Evolutionary conservation across 92 coral and sea anemone species (phyloP).

Genomic region (Montipora capitata): DNA sequence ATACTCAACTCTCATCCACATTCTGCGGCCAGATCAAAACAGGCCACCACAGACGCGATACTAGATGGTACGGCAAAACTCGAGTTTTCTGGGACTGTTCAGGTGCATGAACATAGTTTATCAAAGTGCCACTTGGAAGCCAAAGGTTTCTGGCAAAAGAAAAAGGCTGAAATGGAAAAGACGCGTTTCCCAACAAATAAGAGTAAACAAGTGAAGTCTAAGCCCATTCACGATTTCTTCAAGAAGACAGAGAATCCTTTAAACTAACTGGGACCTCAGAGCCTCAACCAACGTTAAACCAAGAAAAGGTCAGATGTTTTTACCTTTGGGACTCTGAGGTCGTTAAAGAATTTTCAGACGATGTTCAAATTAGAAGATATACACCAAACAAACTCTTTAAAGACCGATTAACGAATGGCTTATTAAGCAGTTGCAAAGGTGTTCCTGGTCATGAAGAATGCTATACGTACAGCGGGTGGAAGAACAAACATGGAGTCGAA

Average conservation of each 20-base stretch:
- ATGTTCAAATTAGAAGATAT: neutral
- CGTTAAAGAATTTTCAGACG: neutral
- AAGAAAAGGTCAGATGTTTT: neutral
- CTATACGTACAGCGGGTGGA: slow-evolving; percentile 17
- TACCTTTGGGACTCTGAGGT: neutral
- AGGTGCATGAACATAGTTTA: slow-evolving; percentile 14
- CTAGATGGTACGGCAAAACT: slow-evolving; percentile 29
- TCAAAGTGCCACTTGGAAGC: slow-evolving; percentile 47
- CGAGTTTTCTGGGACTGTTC: slow-evolving; percentile 27
- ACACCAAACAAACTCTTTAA: neutral
- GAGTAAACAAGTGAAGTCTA: neutral
- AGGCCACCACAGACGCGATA: slow-evolving; percentile 39
- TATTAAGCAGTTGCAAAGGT: slow-evolving; percentile 14
- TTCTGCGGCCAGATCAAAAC: slow-evolving; percentile 26
- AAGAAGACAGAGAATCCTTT: neutral
- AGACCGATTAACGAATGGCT: no score
- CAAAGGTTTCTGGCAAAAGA: neutral
- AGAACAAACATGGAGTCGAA: slow-evolving; percentile 1
- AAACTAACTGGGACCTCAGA: slow-evolving; percentile 3
- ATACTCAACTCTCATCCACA: no score
- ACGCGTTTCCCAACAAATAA: neutral
- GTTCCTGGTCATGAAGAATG: slow-evolving; percentile 19
- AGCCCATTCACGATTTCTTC: neutral
- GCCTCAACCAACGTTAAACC: neutral
- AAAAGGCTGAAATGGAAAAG: neutral